phyloP scores from a whole-genome alignment of 2,113 vertebrate genomes.

The Archilochus colubris region DNA sequence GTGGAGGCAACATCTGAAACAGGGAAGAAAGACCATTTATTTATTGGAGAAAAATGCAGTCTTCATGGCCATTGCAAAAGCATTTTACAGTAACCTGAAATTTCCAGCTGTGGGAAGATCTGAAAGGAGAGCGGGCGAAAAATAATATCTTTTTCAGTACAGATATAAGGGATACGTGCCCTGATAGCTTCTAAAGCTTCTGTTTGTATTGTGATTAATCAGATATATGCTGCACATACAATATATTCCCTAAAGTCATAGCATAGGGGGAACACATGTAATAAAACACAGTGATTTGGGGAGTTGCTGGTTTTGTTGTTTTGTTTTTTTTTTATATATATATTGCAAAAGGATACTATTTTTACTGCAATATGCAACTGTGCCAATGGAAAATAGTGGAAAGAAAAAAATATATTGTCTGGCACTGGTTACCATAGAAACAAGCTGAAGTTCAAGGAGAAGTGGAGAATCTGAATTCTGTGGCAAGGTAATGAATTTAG shows the following conservation, averaged over 20 bases:
- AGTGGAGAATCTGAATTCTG: constrained; percentile 75
- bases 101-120: background rate
- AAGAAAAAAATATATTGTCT: constrained; percentile 61
- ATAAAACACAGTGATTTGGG: background rate
- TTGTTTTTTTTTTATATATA: background rate
- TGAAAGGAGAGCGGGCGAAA: background rate
- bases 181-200: constrained; percentile 6
- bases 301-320: no score
- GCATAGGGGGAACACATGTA: background rate
- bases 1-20: background rate
- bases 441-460: constrained; percentile 77
- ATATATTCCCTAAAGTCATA: background rate
- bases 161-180: background rate
- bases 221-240: background rate
- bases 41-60: constrained; percentile 14
- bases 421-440: constrained; percentile 73
- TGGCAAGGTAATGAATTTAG: constrained; percentile 81
- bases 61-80: background rate
- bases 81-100: constrained; percentile 7
- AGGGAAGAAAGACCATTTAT: background rate
- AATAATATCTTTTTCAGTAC: background rate
- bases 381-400: constrained; percentile 55
- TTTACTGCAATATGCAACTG: constrained; percentile 52
- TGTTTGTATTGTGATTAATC: background rate
- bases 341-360: constrained; percentile 45